Conservation (phyloP, 1,140 invertebrate genomes). For the Stegodyphus mimosarum region DNA sequence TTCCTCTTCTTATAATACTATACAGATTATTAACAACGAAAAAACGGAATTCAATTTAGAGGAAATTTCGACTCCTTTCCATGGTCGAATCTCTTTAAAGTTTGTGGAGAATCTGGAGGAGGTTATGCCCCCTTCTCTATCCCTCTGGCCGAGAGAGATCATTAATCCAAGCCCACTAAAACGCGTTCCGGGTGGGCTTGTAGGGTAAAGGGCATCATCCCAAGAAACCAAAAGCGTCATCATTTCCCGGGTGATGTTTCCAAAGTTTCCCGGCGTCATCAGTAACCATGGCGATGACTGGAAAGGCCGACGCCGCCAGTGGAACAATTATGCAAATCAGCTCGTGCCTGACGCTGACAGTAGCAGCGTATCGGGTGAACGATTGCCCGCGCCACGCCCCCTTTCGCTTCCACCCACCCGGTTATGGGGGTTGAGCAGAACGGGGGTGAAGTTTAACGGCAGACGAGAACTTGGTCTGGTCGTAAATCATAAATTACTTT, state of each 20-base stretch:
- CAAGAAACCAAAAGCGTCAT: too few species aligned
- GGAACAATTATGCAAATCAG: slow-evolving; percentile 57
- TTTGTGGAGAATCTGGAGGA: too few species aligned
- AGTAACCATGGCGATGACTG: slow-evolving; percentile 53
- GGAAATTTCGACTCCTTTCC: too few species aligned
- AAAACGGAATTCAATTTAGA: too few species aligned
- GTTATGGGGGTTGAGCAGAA: not conserved
- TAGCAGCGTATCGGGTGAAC: slow-evolving; percentile 54
- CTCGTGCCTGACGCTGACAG: slow-evolving; percentile 30
- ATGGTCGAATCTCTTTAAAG: too few species aligned
- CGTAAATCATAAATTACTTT: slow-evolving; percentile 61
- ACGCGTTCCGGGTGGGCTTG: slow-evolving; percentile 38
- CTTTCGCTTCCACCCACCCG: slow-evolving; percentile 7
- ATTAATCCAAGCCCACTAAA: slow-evolving; percentile 31
- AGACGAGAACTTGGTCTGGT: slow-evolving; percentile 28
- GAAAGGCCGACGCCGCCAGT: slow-evolving; percentile 25
- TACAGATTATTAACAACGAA: too few species aligned
- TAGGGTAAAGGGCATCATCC: too few species aligned
- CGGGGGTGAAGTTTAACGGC: slow-evolving; percentile 45
- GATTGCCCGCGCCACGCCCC: slow-evolving; percentile 54
- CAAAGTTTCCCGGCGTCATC: slow-evolving; percentile 59
- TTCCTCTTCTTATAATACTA: too few species aligned
- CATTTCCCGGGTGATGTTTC: slow-evolving; percentile 2
- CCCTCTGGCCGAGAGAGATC: slow-evolving; percentile 14
- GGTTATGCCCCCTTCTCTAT: too few species aligned